Evolutionary conservation across 2,888 invertebrate species (phyloP).

Genomic region (Lampropteryx suffumata): DNA sequence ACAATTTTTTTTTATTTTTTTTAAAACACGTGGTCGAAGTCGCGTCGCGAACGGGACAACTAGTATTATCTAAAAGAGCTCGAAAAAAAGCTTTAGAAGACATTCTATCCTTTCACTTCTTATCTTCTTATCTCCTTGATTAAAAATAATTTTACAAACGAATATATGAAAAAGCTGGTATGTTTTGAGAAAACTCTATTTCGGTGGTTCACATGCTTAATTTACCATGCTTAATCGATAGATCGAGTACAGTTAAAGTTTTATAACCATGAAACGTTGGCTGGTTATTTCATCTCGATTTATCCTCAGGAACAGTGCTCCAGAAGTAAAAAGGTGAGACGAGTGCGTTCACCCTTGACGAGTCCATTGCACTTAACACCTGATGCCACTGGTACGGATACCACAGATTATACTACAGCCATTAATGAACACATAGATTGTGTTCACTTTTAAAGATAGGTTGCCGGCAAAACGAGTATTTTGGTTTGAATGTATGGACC

Average conservation of each 20-base stretch:
- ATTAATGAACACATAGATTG: constrained; percentile 13
- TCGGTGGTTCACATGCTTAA: background rate
- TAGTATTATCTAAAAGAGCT: no score
- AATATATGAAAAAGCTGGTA: background rate
- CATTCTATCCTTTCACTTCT: no score
- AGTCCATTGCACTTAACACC: constrained; percentile 62
- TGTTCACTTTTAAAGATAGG: background rate
- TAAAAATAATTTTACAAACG: no score
- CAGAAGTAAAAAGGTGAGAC: constrained; percentile 46
- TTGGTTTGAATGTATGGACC: background rate
- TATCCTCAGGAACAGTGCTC: constrained; percentile 42
- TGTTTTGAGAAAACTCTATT: background rate
- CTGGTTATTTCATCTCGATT: constrained; percentile 27
- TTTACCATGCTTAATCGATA: background rate
- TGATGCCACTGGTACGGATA: constrained; percentile 36
- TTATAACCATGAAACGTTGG: constrained; percentile 20
- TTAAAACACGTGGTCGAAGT: no score
- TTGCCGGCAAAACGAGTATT: background rate
- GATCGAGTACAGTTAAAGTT: constrained; percentile 6
- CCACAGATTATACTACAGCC: constrained; percentile 1
- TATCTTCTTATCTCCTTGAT: no score
- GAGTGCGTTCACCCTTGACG: constrained; percentile 55
- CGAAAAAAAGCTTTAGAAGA: no score
- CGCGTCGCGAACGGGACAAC: no score
- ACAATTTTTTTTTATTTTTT: no score